Evolutionary conservation across 53 echinoderm and acorn worm genomes (phyloP).

Genomic region (Antedon mediterranea): DNA sequence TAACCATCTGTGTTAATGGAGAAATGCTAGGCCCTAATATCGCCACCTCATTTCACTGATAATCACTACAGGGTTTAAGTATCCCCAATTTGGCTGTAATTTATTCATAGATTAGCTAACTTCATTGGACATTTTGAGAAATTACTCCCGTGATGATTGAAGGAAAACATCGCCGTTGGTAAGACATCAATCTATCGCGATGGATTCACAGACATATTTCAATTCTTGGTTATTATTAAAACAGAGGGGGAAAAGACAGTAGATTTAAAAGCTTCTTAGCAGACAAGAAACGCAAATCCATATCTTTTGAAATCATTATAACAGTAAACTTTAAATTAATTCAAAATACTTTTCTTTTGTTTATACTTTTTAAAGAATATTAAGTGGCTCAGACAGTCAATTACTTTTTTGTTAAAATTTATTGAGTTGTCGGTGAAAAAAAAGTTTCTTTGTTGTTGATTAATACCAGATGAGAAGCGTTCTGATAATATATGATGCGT

Average conservation of each 20-base stretch:
- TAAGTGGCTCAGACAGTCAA: too few relatives aligned
- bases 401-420: not conserved
- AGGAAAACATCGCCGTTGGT: not conserved
- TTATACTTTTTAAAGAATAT: not conserved
- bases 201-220: not conserved
- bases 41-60: not conserved
- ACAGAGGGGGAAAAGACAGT: not conserved
- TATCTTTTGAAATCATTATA: not conserved
- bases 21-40: not conserved
- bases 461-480: not conserved
- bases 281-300: not conserved
- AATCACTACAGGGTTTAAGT: not conserved
- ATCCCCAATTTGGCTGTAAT: not conserved
- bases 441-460: not conserved
- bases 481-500: not conserved
- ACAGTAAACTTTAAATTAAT: not conserved
- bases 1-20: not conserved
- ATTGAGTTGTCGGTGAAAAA: not conserved
- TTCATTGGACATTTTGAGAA: not conserved
- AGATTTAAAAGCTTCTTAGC: not conserved
- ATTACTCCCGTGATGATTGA: not conserved
- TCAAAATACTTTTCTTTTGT: not conserved
- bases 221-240: not conserved
- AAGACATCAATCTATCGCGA: not conserved
- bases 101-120: constrained; percentile 1